Evolutionary conservation across 2,888 invertebrate genomes (phyloP), one percentile per base, ranked within the genome.

Genomic region (Perizoma flavofasciatum): DNA sequence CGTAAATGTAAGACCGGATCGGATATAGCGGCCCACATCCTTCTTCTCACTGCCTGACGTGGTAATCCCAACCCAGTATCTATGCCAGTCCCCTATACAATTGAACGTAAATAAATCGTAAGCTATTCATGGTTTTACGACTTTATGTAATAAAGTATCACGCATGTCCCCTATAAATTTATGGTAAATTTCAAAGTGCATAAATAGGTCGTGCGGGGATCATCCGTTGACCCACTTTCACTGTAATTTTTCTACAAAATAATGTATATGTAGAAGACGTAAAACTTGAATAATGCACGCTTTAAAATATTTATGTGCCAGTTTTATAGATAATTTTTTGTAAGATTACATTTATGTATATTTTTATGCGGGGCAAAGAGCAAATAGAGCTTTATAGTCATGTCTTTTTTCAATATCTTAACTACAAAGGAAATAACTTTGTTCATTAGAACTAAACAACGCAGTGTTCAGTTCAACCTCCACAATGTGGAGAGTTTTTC

Each of bases 161-260:
- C 60, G 65, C 58, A 45, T 43, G 45, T 48, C 55, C 55, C 49
- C 41, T 53, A 58, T 61, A 59, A 66, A 69, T 67, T 69, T 71
- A 71, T 68, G 68, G 56, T 70, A 67, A 69, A 61, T 60, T 63
- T 65, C 64, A 50, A 68, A 59, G 44, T 63, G 62, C 59, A 56
- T 63, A 73, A 71, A 75, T 74, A 74, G 70, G 74, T 73, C 70
- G 60, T 68, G 63, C 61, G 51, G 69, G 63, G 67, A 73, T 74
- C 69, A 70, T 76, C 67, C 67, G 67, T 59, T 80, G 78, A 77
- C 85, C 83, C 76, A 83, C 86, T 86, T 85, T 86, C 82, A 75
- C 83, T 78, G 66, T 67, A 65, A 73, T 69, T 75, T 75, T 73
- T 69, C 64, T 58, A 56, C 55, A 11, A 59, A 55, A 57, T 65